Conservation (phyloP, 2,797 vertebrate genomes). For the Myiothlypis coronata region DNA sequence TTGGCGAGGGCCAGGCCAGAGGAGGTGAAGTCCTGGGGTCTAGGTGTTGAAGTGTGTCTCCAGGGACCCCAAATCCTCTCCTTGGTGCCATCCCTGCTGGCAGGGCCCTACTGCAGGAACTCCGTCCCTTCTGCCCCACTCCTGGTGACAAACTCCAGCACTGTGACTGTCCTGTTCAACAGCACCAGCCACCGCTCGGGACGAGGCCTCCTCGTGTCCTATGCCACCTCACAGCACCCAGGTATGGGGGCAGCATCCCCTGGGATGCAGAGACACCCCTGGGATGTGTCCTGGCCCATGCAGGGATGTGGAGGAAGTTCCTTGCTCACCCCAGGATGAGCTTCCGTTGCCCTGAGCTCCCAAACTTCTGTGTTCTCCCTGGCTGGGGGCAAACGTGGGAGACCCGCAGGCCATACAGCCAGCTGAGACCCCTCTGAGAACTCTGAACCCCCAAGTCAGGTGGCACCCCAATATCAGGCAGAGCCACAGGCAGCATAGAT, state of each 20-base stretch:
- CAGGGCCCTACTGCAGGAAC: conserved; percentile 85
- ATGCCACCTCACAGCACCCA: conserved; percentile 79
- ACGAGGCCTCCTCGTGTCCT: conserved; percentile 86
- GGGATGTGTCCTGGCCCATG: not conserved
- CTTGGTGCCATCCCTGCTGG: not conserved
- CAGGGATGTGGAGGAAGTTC: not conserved
- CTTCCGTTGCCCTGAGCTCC: not conserved
- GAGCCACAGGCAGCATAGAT: not conserved
- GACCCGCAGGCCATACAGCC: not conserved
- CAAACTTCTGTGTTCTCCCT: not conserved
- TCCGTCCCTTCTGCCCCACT: conserved; percentile 57
- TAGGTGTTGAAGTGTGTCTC: rapidly evolving
- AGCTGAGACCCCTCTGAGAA: not conserved
- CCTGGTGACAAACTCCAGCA: conserved; percentile 74
- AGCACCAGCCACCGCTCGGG: conserved; percentile 83
- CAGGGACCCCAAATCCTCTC: not conserved
- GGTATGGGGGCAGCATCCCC: conserved; percentile 43
- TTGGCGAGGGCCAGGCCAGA: rapidly evolving
- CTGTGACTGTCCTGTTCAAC: conserved; percentile 79
- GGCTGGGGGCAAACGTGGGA: not conserved
- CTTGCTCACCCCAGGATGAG: not conserved
- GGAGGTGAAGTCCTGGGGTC: not conserved
- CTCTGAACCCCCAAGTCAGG: not conserved
- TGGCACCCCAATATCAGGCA: not conserved
- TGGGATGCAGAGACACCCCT: not conserved